Base-by-base conservation (phyloP, 2,888 invertebrate genomes). In the Oasisia sp. region DNA sequence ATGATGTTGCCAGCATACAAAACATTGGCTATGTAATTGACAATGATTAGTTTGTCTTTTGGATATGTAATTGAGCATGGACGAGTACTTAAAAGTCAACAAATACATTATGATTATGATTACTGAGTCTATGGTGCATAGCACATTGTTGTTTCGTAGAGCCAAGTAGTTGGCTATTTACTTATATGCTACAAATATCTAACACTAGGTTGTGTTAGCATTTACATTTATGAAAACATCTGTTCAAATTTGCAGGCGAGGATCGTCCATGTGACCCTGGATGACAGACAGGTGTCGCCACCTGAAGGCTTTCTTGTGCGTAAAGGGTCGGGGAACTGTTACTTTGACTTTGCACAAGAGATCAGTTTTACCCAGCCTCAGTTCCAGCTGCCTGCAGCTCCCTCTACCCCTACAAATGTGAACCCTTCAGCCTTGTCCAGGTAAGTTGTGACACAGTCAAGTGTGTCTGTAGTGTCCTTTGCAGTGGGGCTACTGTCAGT, bases 281-380 rank as follows among this genome's bases (percentile, higher is more conserved):
- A 97, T 93, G 96, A 96, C 11, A 94, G 95, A 91, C 92, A 94
- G 32, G 93, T 97, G 14, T 96, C 96, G 11, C 96, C 96, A 7
- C 94, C 94, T 89, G 96, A 97, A 19, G 96, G 97, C 32, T 97
- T 97, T 93, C 95, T 97, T 50, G 96, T 98, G 93, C 97, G 98
- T 92, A 97, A 98, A 94, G 98, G 98, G 32, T 98, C 98, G 8
- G 98, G 98, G 5, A 97, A 97, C 96, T 97, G 97, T 91, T 97
- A 97, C 96, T 98, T 98, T 96, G 98, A 98, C 96, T 98, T 97
- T 96, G 97, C 97, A 56, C 98, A 98, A 95, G 98, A 97, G 94
- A 95, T 97, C 91, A 95, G 94, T 91, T 96, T 97, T 74, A 74
- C n/a, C 19, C 74, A 74, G 74, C 74, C 74, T 74, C 74, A 74